Evolutionary conservation across 2,113 vertebrate genomes (phyloP), one percentile per base, ranked within the genome.

Genomic region (Ginglymostoma cirratum): DNA sequence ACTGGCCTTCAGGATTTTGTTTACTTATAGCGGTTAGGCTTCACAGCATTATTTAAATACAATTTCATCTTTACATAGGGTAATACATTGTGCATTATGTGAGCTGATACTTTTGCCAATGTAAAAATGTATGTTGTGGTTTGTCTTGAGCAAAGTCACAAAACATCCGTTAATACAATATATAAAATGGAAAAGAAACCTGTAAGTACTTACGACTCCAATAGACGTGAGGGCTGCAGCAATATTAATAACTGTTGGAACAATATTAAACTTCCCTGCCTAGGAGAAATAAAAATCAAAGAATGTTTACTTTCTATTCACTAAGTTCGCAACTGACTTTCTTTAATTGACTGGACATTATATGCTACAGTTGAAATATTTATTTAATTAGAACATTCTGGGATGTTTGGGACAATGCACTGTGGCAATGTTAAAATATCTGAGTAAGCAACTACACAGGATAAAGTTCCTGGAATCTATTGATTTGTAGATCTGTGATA

Each of bases 231-330:
- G 97, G 0, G 98, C 98, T 0, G 98, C 98, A 96, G 99, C 98
- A 94, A 98, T 96, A 96, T 98, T 99, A 96, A 99, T 99, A 97
- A 99, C 98, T 87, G 98, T 99, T 23, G 98, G 98, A 89, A 99
- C 98, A 96, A 98, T 97, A 96, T 98, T 98, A 96, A 99, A 99
- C 97, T 98, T 98, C 83, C 99, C 98, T n/a, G 98, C 98, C 99
- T 99, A 96, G 3, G 30, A 27, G 90, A 96, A 70, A 94, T 48
- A 12, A 45, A 76, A 97, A 95, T 27, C 38, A 45, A 76, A 96
- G 10, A 34, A 86, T 27, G 85, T 83, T 61, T 65, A 15, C 72
- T 85, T 66, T 27, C 42, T 61, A 42, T 45, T 85, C 4, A 65
- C 19, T 61, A 85, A 86, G 85, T 65, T 34, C 15, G n/a, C 8